Percentiles rank a stretch among this genome's conserved stretches.
phyloP scores from a whole-genome alignment of 2,113 vertebrate species.

The Nothoprocta pentlandii region DNA sequence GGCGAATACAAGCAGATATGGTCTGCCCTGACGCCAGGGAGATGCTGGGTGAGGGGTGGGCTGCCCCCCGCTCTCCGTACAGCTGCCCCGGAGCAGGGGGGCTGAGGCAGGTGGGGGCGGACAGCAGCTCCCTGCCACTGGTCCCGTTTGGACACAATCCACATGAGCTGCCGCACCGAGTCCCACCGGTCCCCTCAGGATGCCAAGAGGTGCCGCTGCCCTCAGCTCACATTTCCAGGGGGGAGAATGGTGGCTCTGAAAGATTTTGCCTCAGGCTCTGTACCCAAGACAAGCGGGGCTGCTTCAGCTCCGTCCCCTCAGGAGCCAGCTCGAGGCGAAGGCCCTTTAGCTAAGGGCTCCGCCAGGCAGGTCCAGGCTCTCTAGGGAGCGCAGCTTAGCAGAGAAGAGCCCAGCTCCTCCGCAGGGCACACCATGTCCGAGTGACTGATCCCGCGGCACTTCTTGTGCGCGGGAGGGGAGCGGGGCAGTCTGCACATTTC shows the following conservation, averaged over 20 bases:
- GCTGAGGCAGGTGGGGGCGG: too few species aligned
- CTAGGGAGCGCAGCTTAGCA: background rate
- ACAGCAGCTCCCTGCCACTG: background rate
- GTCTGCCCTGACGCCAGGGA: background rate
- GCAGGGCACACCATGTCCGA: background rate
- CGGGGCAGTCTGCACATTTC: too few species aligned
- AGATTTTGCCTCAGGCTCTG: background rate
- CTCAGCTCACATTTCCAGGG: background rate
- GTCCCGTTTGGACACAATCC: background rate
- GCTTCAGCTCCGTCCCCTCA: too few species aligned
- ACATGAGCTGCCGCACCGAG: too few species aligned
- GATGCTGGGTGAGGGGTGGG: background rate
- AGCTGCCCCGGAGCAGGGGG: background rate
- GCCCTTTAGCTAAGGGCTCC: background rate
- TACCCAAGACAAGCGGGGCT: background rate
- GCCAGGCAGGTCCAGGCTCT: background rate
- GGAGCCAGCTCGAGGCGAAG: background rate
- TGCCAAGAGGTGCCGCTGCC: background rate
- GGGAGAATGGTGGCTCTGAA: background rate
- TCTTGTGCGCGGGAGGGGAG: fast-evolving
- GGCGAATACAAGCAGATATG: fast-evolving
- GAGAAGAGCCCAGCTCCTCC: background rate
- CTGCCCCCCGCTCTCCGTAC: background rate
- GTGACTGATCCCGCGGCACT: fast-evolving
- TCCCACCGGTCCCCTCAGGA: background rate